Percentiles rank a stretch among this genome's conserved stretches.
Evolutionary conservation across 2,797 vertebrate species (phyloP).

Genomic region (Odontamblyopus lacepedii): DNA sequence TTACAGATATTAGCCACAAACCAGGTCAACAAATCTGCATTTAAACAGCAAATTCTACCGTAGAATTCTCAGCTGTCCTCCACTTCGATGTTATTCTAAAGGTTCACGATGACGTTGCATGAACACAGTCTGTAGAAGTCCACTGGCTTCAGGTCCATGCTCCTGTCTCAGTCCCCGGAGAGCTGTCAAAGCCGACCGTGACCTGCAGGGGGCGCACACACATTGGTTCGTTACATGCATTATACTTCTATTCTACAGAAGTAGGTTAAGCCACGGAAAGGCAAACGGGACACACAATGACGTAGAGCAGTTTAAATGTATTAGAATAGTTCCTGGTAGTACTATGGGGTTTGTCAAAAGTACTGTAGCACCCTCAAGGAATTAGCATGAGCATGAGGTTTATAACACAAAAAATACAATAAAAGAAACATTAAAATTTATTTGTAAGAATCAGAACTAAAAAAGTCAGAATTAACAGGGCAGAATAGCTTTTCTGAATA

Average conservation of each 20-base stretch:
- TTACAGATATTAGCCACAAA: background rate
- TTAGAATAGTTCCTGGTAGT: too few relatives aligned
- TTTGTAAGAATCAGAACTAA: too few relatives aligned
- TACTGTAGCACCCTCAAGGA: too few relatives aligned
- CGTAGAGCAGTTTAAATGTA: too few relatives aligned
- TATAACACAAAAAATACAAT: too few relatives aligned
- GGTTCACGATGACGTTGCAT: background rate
- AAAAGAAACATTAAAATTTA: too few relatives aligned
- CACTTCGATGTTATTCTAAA: background rate
- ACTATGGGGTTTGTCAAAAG: too few relatives aligned
- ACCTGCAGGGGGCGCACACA: conserved; percentile 61
- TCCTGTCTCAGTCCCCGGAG: background rate
- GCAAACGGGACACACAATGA: too few relatives aligned
- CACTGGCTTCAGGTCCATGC: conserved; percentile 10
- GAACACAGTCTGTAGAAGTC: background rate
- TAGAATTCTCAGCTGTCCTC: background rate
- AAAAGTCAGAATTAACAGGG: too few relatives aligned
- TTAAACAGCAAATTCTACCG: background rate
- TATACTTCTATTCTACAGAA: background rate
- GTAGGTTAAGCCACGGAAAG: background rate
- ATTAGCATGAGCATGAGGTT: too few relatives aligned
- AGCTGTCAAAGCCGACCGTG: conserved; percentile 26
- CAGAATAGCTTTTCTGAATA: too few relatives aligned
- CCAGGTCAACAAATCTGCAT: background rate
- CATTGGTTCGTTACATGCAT: conserved; percentile 7